Percentiles rank a stretch among this genome's conserved stretches.
Evolutionary conservation across 2,113 vertebrate species (phyloP).

Genomic region (Eleginops maclovinus): DNA sequence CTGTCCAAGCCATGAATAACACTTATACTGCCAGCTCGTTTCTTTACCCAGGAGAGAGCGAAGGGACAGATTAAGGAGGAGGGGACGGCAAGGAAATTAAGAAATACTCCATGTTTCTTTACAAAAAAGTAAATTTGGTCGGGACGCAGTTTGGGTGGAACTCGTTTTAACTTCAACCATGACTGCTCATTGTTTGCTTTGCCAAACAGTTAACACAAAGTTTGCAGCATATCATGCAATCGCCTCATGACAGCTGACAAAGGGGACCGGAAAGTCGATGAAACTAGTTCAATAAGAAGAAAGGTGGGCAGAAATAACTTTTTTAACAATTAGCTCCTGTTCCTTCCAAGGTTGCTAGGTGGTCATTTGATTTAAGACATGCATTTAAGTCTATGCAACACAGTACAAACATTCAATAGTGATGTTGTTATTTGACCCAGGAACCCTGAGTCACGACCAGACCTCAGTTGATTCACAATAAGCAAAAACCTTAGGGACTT

Average conservation of each 20-base stretch:
- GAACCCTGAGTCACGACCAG: too few species aligned
- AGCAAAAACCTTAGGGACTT: neutral
- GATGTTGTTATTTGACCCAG: too few species aligned
- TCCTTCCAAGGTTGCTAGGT: too few species aligned
- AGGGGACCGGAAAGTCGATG: too few species aligned
- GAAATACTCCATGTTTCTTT: conserved; percentile 53
- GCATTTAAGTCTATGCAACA: too few species aligned
- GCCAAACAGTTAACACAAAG: neutral
- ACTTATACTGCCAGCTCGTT: conserved; percentile 68
- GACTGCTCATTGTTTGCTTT: neutral
- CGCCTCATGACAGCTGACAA: neutral
- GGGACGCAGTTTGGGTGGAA: neutral
- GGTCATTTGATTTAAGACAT: too few species aligned
- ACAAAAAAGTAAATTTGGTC: neutral
- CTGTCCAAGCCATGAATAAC: conserved; percentile 78
- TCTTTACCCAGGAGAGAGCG: conserved; percentile 48
- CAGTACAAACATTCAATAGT: too few species aligned
- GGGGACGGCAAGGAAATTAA: conserved; percentile 59
- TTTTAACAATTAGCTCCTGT: too few species aligned
- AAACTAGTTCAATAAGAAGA: too few species aligned
- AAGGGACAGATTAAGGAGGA: conserved; percentile 17
- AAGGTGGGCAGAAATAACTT: too few species aligned
- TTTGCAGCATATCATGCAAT: neutral
- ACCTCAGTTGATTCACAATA: neutral
- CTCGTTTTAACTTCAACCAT: neutral